These are phyloP conservation scores for Bradysia coprophila DNA, from an alignment of 1,140 invertebrate genomes.

Conservation along the genomic window DNA sequence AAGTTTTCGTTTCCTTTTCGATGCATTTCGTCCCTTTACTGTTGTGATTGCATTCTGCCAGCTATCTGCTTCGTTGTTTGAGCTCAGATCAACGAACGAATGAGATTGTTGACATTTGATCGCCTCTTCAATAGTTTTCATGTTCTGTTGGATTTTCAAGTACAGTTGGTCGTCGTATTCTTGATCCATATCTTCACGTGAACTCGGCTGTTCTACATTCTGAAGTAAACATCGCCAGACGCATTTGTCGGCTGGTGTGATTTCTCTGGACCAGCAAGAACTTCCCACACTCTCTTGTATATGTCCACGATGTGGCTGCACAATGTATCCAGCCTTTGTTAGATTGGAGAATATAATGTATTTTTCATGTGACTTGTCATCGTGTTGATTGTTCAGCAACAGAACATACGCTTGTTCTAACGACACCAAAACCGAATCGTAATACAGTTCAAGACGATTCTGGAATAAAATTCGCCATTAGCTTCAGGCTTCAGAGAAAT, in stretches of 20 bases:
- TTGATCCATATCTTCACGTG: background rate
- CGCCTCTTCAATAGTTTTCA: background rate
- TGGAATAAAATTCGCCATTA: too few relatives aligned
- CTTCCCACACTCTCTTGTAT: background rate
- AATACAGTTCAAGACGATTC: background rate
- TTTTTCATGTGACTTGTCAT: background rate
- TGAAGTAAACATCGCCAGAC: background rate
- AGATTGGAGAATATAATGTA: background rate
- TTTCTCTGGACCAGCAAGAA: background rate
- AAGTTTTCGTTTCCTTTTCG: background rate
- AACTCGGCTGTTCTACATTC: background rate
- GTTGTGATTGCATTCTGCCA: background rate
- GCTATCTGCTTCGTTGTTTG: background rate
- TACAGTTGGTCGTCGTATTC: background rate
- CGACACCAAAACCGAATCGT: background rate
- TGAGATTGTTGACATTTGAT: background rate
- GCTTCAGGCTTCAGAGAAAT: too few relatives aligned
- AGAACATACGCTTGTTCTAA: background rate
- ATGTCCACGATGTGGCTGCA: background rate
- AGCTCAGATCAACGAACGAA: background rate
- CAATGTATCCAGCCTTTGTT: background rate
- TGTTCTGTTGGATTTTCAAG: background rate
- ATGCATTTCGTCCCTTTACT: background rate
- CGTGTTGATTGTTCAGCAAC: background rate
- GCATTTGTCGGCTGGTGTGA: background rate